Evolutionary conservation across 2,888 invertebrate species (phyloP), one percentile per base, ranked within the genome.

Genomic region (Patella pellucida): DNA sequence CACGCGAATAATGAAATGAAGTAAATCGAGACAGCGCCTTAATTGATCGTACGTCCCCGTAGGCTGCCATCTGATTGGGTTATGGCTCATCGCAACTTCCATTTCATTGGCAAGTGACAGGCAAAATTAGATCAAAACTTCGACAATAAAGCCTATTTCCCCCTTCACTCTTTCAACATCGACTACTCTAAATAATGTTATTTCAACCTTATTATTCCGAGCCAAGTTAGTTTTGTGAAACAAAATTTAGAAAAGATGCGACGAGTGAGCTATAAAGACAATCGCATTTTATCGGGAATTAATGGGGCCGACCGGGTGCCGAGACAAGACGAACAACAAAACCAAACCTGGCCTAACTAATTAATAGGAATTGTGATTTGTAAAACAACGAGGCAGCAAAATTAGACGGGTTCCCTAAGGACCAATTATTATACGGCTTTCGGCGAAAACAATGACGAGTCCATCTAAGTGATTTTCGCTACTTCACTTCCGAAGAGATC

Each of bases 1-100:
- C 76, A 74, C 76, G 70, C 72, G 62, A 41, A 72, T 78, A 78
- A 78, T 78, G 78, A 78, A 78, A 78, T 78, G 76, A 69, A 69
- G 78, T 78, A 78, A 78, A 76, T 69, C 74, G 78, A 78, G 76
- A 76, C 74, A 73, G 72, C 72, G 74, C 68, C 52, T 73, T 76
- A 78, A 78, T 78, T 76, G 78, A 78, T 74, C 72, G 78, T 69
- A 72, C 74, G 74, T 74, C 74, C 78, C 78, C 78, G 72, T 71
- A 74, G 78, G 78, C 74, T 73, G 73, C 56, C 68, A 62, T 27
- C 74, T 74, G 74, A 78, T 76, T 76, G 78, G 76, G 76, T 73
- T 76, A 74, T 71, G 70, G 71, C 56, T 62, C 56, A 52, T 70
- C 67, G 71, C 70, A 56, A 71, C 76, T 72, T 74, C 52, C 71